A percentile compares a stretch with the other conserved stretches of the same genome.
phyloP scores from a whole-genome alignment of 2,797 vertebrate species.

The Coendou prehensilis region DNA sequence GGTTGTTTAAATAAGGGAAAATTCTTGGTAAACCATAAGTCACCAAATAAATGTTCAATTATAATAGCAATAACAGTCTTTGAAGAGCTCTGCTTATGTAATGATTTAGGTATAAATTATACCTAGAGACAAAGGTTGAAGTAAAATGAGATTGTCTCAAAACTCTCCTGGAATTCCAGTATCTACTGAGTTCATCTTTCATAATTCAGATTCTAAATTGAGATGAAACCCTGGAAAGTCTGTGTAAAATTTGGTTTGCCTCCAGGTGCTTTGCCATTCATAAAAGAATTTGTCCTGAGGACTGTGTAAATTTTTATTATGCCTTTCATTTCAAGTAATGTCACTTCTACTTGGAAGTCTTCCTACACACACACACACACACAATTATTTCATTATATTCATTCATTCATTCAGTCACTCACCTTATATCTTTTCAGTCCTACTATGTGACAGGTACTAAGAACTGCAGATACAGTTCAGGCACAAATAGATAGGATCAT shows the following conservation, averaged over 20 bases:
- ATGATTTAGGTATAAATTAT: background rate
- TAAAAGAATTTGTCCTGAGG: background rate
- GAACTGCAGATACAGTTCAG: background rate
- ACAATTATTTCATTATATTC: background rate
- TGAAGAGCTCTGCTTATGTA: background rate
- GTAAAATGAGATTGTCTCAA: background rate
- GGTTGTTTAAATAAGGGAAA: background rate
- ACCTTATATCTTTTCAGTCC: background rate
- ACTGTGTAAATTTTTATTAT: background rate
- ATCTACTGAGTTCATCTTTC: constrained; percentile 14
- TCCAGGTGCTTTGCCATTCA: background rate
- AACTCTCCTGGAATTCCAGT: background rate
- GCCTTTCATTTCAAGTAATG: background rate
- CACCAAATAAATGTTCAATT: background rate
- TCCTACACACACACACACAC: background rate
- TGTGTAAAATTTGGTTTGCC: background rate
- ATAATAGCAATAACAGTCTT: background rate
- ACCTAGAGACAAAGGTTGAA: constrained; percentile 18
- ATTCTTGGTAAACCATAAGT: constrained; percentile 8
- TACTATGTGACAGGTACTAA: background rate
- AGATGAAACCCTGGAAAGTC: background rate
- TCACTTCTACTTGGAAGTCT: background rate
- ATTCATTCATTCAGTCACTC: background rate
- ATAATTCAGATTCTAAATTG: constrained; percentile 54
- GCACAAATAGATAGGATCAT: background rate